Evolutionary conservation across 2,113 vertebrate species (phyloP).

Genomic region (Panthera leo): DNA sequence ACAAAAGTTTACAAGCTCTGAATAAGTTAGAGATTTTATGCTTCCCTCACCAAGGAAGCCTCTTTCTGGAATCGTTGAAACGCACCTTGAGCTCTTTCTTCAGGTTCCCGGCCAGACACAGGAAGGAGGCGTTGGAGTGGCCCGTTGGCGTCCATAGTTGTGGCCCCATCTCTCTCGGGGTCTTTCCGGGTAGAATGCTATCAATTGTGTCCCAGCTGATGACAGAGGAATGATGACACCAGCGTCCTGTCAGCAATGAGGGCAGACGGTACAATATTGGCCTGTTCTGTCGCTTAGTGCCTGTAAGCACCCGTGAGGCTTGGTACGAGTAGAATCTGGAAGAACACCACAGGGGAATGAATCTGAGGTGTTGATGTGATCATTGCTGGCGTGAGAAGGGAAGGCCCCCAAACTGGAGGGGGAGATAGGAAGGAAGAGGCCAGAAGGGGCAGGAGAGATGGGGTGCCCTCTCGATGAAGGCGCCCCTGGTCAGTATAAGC

Average conservation of each 20-base stretch:
- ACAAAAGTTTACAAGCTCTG: background rate
- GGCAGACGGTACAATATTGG: rapidly evolving
- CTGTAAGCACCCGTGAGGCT: background rate
- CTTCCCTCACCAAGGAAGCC: background rate
- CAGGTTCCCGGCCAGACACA: rapidly evolving
- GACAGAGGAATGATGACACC: background rate
- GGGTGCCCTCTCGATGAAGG: background rate
- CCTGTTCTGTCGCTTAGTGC: rapidly evolving
- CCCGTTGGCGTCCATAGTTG: rapidly evolving
- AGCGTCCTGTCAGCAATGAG: background rate
- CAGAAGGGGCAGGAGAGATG: rapidly evolving
- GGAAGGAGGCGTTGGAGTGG: rapidly evolving
- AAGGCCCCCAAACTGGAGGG: rapidly evolving
- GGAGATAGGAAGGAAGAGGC: background rate
- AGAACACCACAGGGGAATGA: rapidly evolving
- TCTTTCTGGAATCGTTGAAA: background rate
- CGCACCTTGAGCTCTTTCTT: background rate
- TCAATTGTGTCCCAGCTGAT: background rate
- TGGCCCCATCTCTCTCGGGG: background rate
- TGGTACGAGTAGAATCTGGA: rapidly evolving
- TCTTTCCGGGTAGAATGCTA: background rate
- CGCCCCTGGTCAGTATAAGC: rapidly evolving
- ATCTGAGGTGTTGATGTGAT: rapidly evolving
- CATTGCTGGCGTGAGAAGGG: rapidly evolving
- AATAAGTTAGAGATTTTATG: background rate